Evolutionary conservation across 2,113 vertebrate genomes (phyloP).

Genomic region (Delphinus delphis): DNA sequence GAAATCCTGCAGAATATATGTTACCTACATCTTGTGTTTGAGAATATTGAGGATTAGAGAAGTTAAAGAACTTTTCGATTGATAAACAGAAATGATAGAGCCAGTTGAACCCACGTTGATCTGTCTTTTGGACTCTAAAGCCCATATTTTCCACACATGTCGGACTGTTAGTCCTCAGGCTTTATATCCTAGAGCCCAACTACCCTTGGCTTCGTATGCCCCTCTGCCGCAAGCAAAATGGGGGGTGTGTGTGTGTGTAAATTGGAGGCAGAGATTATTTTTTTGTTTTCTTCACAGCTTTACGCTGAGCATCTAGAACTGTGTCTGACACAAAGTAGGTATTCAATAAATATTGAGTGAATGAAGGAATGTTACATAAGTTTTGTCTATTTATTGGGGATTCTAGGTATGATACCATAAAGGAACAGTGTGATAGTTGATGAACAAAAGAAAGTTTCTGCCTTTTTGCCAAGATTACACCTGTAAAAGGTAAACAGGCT

Average conservation of each 20-base stretch:
- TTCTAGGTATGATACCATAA: not conserved
- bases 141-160: not conserved
- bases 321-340: not conserved
- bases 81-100: constrained; percentile 2
- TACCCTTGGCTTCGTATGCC: not conserved
- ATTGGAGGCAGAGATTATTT: not conserved
- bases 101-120: not conserved
- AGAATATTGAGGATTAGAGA: not conserved
- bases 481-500: not conserved
- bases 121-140: not conserved
- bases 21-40: not conserved
- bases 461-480: not conserved
- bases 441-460: not conserved
- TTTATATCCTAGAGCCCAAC: not conserved
- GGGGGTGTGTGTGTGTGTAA: not conserved
- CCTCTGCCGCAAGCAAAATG: not conserved
- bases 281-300: not conserved
- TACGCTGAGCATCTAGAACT: not conserved
- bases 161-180: not conserved
- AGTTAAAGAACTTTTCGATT: not conserved
- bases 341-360: constrained; percentile 6
- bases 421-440: not conserved
- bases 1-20: not conserved
- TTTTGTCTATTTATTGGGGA: constrained; percentile 12
- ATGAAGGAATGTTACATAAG: not conserved